These are phyloP conservation scores for Catocala nupta DNA, from an alignment of 2,888 invertebrate genomes.

Conservation along the genomic window DNA sequence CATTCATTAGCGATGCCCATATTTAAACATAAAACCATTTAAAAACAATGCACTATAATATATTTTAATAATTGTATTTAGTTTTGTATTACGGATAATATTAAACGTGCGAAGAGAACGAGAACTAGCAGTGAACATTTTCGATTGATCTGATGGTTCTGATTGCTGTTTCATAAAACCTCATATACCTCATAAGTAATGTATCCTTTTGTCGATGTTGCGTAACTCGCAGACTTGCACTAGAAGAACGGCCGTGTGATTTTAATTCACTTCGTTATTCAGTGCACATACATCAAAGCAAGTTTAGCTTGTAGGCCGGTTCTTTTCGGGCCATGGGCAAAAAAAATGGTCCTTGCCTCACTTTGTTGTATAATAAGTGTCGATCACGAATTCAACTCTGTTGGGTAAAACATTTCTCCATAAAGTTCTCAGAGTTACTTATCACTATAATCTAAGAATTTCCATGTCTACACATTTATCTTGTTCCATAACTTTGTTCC, in stretches of 20 bases:
- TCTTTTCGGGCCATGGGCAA: constrained; percentile 75
- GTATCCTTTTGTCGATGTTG: constrained; percentile 29
- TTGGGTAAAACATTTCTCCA: too few species aligned
- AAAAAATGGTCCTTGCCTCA: constrained; percentile 68
- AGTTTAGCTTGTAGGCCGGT: constrained; percentile 66
- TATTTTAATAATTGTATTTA: too few species aligned
- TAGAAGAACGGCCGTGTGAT: constrained; percentile 29
- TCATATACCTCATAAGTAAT: not conserved
- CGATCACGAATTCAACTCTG: not conserved
- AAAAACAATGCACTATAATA: too few species aligned
- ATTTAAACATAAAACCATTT: too few species aligned
- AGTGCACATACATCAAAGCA: constrained; percentile 62
- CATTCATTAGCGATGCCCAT: not conserved
- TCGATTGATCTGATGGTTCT: not conserved
- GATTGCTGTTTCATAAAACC: not conserved
- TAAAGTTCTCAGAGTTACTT: too few species aligned
- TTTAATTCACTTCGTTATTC: constrained; percentile 55
- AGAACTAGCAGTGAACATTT: too few species aligned
- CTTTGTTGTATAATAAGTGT: constrained; percentile 28
- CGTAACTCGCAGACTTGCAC: constrained; percentile 39
- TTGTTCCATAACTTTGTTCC: not conserved
- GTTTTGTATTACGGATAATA: too few species aligned
- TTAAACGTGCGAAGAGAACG: too few species aligned
- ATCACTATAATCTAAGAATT: too few species aligned
- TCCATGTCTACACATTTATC: too few species aligned